Conservation (phyloP, 2,888 invertebrate genomes). For the Melanchra persicariae region DNA sequence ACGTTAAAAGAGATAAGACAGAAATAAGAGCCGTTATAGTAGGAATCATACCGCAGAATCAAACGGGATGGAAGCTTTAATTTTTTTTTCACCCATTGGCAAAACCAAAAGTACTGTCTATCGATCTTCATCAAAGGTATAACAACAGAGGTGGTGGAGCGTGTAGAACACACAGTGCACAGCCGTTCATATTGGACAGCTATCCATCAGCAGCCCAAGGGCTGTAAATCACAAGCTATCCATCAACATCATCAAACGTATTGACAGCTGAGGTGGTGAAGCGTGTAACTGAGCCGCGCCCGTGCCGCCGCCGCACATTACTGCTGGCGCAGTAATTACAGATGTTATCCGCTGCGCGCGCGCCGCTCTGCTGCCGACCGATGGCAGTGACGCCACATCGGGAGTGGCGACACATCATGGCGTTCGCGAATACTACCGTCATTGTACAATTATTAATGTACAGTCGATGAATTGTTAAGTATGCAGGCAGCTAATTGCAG, state of each 20-base stretch:
- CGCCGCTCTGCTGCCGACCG: conserved; percentile 17
- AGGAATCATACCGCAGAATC: too few relatives aligned
- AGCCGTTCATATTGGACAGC: too few relatives aligned
- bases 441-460: background rate
- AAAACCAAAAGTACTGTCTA: too few relatives aligned
- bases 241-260: conserved; percentile 10
- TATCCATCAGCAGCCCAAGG: background rate
- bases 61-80: too few relatives aligned
- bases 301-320: conserved; percentile 14
- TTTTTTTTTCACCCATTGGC: too few relatives aligned
- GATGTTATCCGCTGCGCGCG: conserved; percentile 31
- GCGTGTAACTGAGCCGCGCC: conserved; percentile 51
- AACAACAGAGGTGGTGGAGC: too few relatives aligned
- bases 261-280: conserved; percentile 41
- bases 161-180: too few relatives aligned
- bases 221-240: background rate
- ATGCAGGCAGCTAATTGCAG: background rate
- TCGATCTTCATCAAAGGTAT: too few relatives aligned
- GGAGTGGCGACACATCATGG: conserved; percentile 43
- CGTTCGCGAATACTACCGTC: background rate
- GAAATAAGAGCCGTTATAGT: too few relatives aligned
- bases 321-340: conserved; percentile 38
- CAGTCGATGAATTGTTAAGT: background rate
- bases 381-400: background rate
- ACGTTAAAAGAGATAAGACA: too few relatives aligned